Conservation (phyloP, 2,888 invertebrate genomes). For the Standfussiana lucernea region DNA sequence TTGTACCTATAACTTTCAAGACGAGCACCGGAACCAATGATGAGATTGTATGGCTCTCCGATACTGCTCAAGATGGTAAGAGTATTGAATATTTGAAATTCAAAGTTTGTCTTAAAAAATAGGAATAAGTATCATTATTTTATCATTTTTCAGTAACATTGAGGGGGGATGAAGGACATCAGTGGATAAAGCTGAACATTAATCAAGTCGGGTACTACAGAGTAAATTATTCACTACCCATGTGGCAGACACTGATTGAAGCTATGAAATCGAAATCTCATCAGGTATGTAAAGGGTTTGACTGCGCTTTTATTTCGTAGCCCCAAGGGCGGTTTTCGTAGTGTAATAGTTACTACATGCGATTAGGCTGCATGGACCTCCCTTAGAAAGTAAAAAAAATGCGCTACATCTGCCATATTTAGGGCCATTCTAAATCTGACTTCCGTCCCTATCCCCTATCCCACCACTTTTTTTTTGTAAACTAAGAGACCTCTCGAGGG, state of each 20-base stretch:
- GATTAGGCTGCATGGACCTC: not conserved
- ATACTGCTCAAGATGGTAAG: conserved; percentile 80
- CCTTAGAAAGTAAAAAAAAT: not conserved
- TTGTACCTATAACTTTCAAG: conserved; percentile 95
- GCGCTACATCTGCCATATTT: not conserved
- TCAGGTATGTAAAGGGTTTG: conserved; percentile 71
- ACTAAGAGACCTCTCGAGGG: not conserved
- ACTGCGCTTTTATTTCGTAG: not conserved
- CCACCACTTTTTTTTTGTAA: not conserved
- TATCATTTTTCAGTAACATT: conserved; percentile 88
- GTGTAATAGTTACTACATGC: not conserved
- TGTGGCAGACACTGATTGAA: conserved; percentile 91
- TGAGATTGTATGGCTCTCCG: conserved; percentile 83
- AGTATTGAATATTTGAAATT: not conserved
- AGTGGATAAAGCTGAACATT: conserved; percentile 96
- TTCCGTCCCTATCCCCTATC: too few relatives aligned
- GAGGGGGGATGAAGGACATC: conserved; percentile 75
- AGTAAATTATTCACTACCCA: conserved; percentile 94
- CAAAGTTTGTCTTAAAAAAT: not conserved
- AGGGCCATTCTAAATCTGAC: not conserved
- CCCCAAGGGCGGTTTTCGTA: not conserved
- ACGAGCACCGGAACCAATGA: conserved; percentile 87
- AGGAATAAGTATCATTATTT: too few relatives aligned
- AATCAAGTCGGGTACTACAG: conserved; percentile 97
- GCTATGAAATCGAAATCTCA: conserved; percentile 76